A percentile compares a stretch with the other conserved stretches of the same genome.
phyloP scores from a whole-genome alignment of 1,140 invertebrate genomes.

The Euwallacea similis region DNA sequence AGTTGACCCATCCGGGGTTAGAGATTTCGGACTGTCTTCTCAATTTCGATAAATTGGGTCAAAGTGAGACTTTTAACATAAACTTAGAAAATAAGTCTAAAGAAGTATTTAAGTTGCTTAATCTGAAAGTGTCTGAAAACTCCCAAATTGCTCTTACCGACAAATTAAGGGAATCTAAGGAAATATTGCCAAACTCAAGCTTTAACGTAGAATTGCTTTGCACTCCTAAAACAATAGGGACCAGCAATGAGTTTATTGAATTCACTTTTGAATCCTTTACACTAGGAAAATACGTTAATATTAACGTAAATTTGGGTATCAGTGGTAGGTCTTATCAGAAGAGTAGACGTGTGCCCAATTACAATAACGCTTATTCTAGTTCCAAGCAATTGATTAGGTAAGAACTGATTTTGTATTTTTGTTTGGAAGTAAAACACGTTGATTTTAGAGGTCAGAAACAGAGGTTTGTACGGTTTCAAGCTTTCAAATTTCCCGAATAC shows the following conservation, averaged over 20 bases:
- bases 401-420: neutral
- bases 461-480: slow-evolving; percentile 60
- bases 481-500: slow-evolving; percentile 57
- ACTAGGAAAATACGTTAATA: slow-evolving; percentile 59
- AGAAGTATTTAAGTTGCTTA: slow-evolving; percentile 40
- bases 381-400: slow-evolving; percentile 20
- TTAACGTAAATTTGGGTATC: slow-evolving; percentile 53
- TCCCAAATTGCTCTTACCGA: slow-evolving; percentile 6
- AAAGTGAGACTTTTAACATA: slow-evolving; percentile 50
- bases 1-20: slow-evolving; percentile 39
- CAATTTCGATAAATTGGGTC: slow-evolving; percentile 51
- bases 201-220: slow-evolving; percentile 55
- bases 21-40: slow-evolving; percentile 47
- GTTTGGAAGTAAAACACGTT: neutral
- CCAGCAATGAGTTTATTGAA: slow-evolving; percentile 60
- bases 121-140: slow-evolving; percentile 32
- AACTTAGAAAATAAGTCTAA: slow-evolving; percentile 40
- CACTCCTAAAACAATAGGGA: slow-evolving; percentile 60
- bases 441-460: slow-evolving; percentile 44
- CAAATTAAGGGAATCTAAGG: neutral
- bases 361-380: slow-evolving; percentile 13
- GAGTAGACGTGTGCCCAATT: slow-evolving; percentile 20
- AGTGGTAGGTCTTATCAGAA: slow-evolving; percentile 28
- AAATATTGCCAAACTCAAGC: slow-evolving; percentile 48
- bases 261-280: slow-evolving; percentile 62